These are phyloP conservation scores for Jordanella pulchra DNA, from an alignment of 2,797 vertebrate genomes.

Conservation along the genomic window DNA sequence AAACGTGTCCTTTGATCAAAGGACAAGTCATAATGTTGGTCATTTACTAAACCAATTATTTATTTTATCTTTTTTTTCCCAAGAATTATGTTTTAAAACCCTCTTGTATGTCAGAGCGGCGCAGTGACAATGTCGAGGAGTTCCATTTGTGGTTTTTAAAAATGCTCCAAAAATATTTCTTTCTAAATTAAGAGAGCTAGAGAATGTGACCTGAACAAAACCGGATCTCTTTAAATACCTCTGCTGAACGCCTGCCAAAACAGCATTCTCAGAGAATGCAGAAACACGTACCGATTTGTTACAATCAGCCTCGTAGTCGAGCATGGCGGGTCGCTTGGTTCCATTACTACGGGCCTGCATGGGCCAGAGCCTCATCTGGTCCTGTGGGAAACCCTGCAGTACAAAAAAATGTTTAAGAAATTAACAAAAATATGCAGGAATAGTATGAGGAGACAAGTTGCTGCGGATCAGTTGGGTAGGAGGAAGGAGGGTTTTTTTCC, in stretches of 20 bases:
- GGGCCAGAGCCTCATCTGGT: slow-evolving; percentile 99
- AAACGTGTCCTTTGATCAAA: background rate
- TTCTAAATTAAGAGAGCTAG: background rate
- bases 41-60: background rate
- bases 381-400: slow-evolving; percentile 95
- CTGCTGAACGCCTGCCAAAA: background rate
- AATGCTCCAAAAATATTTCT: background rate
- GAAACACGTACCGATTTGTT: slow-evolving; percentile 87
- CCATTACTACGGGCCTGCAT: slow-evolving; percentile 99
- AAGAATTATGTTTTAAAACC: background rate
- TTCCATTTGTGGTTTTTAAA: background rate
- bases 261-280: background rate
- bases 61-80: background rate
- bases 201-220: background rate
- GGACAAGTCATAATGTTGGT: background rate
- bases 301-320: slow-evolving; percentile 97
- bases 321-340: slow-evolving; percentile 97
- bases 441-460: background rate
- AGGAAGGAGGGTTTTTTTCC: background rate
- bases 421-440: background rate
- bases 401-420: slow-evolving; percentile 30
- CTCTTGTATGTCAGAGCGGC: background rate
- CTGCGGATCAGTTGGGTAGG: background rate
- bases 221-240: background rate
- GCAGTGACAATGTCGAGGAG: no score